A percentile compares a stretch with the other conserved stretches of the same genome.
These are phyloP conservation scores for Anolis sagrei DNA, from an alignment of 2,113 vertebrate species.

Conservation along the genomic window DNA sequence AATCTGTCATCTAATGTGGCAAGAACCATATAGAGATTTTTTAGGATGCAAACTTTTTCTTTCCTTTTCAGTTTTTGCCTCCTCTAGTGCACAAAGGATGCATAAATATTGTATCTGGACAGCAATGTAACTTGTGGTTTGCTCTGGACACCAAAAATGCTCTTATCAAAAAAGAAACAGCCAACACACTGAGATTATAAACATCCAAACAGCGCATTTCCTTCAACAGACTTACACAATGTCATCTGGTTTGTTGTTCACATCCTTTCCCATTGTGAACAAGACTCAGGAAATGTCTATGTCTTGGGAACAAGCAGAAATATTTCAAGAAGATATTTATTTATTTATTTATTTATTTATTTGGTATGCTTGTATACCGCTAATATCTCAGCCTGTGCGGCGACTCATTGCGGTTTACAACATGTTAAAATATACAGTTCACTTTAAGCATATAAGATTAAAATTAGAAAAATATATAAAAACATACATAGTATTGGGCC, in stretches of 20 bases:
- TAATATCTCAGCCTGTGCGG: too few relatives aligned
- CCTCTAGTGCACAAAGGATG: conserved; percentile 41
- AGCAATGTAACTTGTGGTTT: conserved; percentile 41
- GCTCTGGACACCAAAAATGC: conserved; percentile 61
- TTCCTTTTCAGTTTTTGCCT: conserved; percentile 44
- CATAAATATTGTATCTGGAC: conserved; percentile 56
- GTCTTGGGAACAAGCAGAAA: conserved; percentile 31
- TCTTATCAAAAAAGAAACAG: conserved; percentile 76
- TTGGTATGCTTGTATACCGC: too few relatives aligned
- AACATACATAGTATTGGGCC: too few relatives aligned
- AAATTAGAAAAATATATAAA: too few relatives aligned
- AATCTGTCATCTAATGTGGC: conserved; percentile 43
- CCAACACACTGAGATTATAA: conserved; percentile 67
- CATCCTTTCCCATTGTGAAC: conserved; percentile 66
- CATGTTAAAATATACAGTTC: too few relatives aligned
- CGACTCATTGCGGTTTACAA: too few relatives aligned
- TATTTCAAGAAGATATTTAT: conserved; percentile 31
- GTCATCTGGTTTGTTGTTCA: conserved; percentile 67
- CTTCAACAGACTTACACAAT: conserved; percentile 65
- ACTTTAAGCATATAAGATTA: too few relatives aligned
- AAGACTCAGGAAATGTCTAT: conserved; percentile 56
- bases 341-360: too few relatives aligned
- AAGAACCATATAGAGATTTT: conserved; percentile 26
- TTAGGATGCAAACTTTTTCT: conserved; percentile 51
- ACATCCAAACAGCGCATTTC: conserved; percentile 71